These are phyloP conservation scores for Lissonota sp. DNA, from an alignment of 2,888 invertebrate genomes.

Conservation along the genomic window DNA sequence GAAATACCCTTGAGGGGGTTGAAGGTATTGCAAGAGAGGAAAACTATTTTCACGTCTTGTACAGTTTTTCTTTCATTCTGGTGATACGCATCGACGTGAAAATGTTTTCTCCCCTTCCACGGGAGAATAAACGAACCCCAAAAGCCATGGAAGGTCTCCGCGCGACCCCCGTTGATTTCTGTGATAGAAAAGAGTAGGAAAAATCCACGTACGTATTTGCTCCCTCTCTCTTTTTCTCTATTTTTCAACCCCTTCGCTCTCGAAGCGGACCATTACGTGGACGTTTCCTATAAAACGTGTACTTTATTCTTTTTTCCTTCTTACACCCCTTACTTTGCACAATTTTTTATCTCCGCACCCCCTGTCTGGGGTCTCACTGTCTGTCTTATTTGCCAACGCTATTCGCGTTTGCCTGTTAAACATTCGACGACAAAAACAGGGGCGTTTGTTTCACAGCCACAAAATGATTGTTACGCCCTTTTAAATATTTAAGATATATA, in stretches of 20 bases:
- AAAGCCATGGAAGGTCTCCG: background rate
- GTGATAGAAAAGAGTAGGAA: conserved; percentile 46
- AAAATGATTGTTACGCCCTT: too few relatives aligned
- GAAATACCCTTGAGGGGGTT: background rate
- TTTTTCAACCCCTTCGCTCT: conserved; percentile 15
- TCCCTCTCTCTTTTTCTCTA: conserved; percentile 5
- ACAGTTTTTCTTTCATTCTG: conserved; percentile 12
- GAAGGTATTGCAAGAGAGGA: background rate
- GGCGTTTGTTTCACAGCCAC: too few relatives aligned
- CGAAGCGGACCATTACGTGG: conserved; percentile 55
- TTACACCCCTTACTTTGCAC: background rate
- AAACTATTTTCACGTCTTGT: conserved; percentile 45
- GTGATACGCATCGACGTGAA: too few relatives aligned
- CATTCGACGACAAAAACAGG: too few relatives aligned
- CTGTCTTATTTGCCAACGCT: background rate
- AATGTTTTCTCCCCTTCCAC: too few relatives aligned
- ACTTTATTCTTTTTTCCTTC: conserved; percentile 38
- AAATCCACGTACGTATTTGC: conserved; percentile 43
- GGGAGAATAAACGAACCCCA: too few relatives aligned
- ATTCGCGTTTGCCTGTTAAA: background rate
- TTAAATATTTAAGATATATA: too few relatives aligned
- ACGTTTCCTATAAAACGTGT: conserved; percentile 35
- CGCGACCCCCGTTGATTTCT: conserved; percentile 10
- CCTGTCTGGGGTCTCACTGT: background rate
- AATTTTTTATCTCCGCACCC: conserved; percentile 8